These are phyloP conservation scores for Monodelphis domestica DNA, from an alignment of 2,797 vertebrate genomes.

Conservation along the genomic window DNA sequence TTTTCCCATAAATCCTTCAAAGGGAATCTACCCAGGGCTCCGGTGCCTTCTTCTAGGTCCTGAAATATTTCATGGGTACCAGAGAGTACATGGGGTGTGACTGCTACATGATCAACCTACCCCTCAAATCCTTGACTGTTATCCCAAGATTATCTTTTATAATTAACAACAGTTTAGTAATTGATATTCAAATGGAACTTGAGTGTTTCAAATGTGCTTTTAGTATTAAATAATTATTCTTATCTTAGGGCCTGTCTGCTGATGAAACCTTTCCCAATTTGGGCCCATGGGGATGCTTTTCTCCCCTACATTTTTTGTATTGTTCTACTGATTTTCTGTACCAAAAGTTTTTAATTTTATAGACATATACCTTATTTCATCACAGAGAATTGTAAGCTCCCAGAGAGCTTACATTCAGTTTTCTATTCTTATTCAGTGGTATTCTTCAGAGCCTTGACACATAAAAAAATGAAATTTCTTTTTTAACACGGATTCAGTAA, in stretches of 20 bases:
- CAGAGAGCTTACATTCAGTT: background rate
- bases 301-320: background rate
- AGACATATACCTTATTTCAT: conserved; percentile 44
- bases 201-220: background rate
- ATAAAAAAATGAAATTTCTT: conserved; percentile 65
- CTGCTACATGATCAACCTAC: background rate
- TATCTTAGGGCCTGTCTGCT: background rate
- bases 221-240: background rate
- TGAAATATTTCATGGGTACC: background rate
- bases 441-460: conserved; percentile 24
- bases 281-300: background rate
- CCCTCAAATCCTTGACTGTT: background rate
- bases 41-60: background rate
- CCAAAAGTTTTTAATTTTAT: background rate
- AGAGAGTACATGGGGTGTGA: background rate
- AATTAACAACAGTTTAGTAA: background rate
- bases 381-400: conserved; percentile 3
- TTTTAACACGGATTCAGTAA: conserved; percentile 63
- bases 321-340: background rate
- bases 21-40: background rate
- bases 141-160: background rate
- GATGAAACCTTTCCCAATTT: background rate
- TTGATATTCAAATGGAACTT: background rate
- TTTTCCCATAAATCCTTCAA: background rate
- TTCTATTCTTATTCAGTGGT: conserved; percentile 2